A percentile compares a stretch with the other conserved stretches of the same genome.
phyloP scores from a whole-genome alignment of 2,113 vertebrate genomes.

The Vulpes vulpes region DNA sequence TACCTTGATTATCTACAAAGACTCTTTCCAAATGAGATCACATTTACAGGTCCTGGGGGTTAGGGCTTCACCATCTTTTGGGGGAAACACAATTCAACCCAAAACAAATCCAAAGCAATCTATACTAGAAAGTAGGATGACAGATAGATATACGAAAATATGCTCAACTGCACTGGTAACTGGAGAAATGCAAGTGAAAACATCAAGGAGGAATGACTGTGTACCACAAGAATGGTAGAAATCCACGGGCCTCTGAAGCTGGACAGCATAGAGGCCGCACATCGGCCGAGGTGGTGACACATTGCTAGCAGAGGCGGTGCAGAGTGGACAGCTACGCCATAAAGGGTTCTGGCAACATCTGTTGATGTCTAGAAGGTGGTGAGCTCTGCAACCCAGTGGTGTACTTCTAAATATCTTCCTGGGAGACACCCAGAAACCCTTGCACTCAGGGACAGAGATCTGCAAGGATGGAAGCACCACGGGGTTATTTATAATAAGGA shows the following conservation, averaged over 20 bases:
- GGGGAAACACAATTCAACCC: background rate
- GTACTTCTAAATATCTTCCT: background rate
- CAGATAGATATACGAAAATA: background rate
- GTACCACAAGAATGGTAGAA: fast-evolving
- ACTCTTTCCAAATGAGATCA: background rate
- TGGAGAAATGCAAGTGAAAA: background rate
- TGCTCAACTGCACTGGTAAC: background rate
- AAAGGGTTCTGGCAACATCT: background rate
- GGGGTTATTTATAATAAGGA: background rate
- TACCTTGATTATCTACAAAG: background rate
- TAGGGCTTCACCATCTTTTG: background rate
- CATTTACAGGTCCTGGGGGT: background rate
- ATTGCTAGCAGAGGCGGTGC: background rate
- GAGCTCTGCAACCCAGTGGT: background rate
- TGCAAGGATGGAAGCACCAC: fast-evolving
- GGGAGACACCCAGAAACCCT: background rate
- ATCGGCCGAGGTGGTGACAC: fast-evolving
- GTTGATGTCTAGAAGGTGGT: too few relatives aligned
- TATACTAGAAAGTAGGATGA: background rate
- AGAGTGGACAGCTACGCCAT: fast-evolving
- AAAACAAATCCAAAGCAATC: background rate
- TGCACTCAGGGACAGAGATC: background rate
- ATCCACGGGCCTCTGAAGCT: too few relatives aligned
- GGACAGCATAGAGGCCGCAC: background rate
- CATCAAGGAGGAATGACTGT: too few relatives aligned